A percentile compares a stretch with the other conserved stretches of the same genome.
Conservation (phyloP, 2,797 vertebrate genomes). For the Sternotherus odoratus region DNA sequence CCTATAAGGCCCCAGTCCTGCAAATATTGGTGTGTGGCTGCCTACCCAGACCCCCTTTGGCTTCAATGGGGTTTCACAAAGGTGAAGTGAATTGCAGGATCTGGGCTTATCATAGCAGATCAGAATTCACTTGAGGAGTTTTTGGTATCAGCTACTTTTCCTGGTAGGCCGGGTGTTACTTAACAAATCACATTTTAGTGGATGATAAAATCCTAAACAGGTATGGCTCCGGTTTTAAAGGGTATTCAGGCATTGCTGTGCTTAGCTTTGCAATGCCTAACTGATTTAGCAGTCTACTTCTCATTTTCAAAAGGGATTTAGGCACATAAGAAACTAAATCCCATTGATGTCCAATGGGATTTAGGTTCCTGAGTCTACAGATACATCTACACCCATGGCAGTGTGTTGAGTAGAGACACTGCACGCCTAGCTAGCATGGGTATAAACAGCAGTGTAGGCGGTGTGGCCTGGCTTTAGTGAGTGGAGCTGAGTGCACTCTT, state of each 20-base stretch:
- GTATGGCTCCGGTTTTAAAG: not conserved
- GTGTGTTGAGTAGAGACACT: not conserved
- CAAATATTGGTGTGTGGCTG: accelerated
- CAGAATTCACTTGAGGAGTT: not conserved
- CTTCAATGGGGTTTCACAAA: not conserved
- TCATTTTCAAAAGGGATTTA: not conserved
- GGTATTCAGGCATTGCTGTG: not conserved
- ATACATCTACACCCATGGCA: not conserved
- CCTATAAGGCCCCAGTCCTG: accelerated
- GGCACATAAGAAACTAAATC: not conserved
- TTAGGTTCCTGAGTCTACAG: not conserved
- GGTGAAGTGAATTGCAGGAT: accelerated
- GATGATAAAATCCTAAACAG: not conserved
- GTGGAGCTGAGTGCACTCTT: not conserved
- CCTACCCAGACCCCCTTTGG: accelerated
- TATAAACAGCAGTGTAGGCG: not conserved
- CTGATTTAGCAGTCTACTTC: not conserved
- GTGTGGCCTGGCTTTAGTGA: not conserved
- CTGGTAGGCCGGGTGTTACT: not conserved
- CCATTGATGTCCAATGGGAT: not conserved
- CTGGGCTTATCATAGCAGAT: not conserved
- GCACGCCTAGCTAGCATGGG: not conserved
- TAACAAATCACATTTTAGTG: not conserved
- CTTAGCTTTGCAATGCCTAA: not conserved
- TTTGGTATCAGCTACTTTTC: not conserved